Conservation (phyloP, 2,797 vertebrate species). For the Scyliorhinus canicula region DNA sequence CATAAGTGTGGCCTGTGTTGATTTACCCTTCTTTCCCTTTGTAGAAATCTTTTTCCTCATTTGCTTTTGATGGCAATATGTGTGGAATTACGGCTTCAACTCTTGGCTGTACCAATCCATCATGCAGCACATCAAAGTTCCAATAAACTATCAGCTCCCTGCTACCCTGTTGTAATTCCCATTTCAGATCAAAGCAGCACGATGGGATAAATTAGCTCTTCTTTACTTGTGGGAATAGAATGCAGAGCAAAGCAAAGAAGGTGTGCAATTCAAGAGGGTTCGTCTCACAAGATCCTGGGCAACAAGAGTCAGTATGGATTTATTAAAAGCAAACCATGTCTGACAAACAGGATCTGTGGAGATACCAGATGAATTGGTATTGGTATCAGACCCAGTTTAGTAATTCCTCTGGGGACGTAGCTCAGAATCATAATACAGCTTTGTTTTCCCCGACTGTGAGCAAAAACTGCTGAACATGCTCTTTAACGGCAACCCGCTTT, state of each 20-base stretch:
- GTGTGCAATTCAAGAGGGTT: background rate
- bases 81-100: background rate
- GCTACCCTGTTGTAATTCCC: background rate
- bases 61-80: background rate
- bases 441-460: background rate
- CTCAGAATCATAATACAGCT: slow-evolving; percentile 5
- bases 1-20: background rate
- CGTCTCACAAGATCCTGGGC: background rate
- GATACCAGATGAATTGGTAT: background rate
- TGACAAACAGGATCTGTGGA: background rate
- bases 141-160: background rate
- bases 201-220: background rate
- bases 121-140: background rate
- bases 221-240: background rate
- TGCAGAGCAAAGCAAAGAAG: background rate
- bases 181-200: background rate
- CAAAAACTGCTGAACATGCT: background rate
- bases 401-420: background rate
- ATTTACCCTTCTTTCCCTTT: background rate
- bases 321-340: background rate
- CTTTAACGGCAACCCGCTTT: background rate
- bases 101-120: background rate
- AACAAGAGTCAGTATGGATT: background rate
- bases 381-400: background rate
- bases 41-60: background rate